Evolutionary conservation across 2,888 invertebrate genomes (phyloP), one percentile per base, ranked within the genome.

Genomic region (Thymelicus acteon): DNA sequence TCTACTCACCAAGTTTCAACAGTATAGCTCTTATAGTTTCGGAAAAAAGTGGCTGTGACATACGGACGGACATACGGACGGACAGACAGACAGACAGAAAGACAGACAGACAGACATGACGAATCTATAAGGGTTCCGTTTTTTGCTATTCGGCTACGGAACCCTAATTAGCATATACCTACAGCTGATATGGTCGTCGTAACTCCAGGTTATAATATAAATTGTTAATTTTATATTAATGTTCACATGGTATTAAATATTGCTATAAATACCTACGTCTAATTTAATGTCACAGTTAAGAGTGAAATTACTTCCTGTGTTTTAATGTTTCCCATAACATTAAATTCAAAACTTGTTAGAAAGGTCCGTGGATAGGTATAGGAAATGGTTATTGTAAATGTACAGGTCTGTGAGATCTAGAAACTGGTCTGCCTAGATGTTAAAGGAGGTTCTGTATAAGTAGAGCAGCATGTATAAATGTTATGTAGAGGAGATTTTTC

Each of bases 341-440:
- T 44, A 60, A 54, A 31, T 68, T 61, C 67, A 61, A 61, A 52
- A 68, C 61, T 54, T 61, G 61, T 68, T 61, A 68, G 67, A 62
- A 68, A 68, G 61, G 68, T 44, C 37, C 13, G 54, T 37, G 13
- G 6, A 8, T 10, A 19, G 19, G 19, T 19, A 48, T 68, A 79
- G 74, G 67, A 69, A 75, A 67, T 67, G 74, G 73, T 75, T 72
- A 73, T 73, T 70, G 73, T 75, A 72, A 73, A 73, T 70, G 69
- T 71, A 60, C 68, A 65, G 72, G 72, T 72, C 63, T 52, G 71
- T 67, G 71, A 72, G 48, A 79, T 76, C 77, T 82, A 81, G 82
- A 85, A 85, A 86, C 82, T 80, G 66, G 76, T 75, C 37, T 70
- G 80, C 58, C 75, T 83, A 88, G 88, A 88, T 19, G 19, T 82